Evolutionary conservation across 2,797 vertebrate genomes (phyloP), one percentile per base, ranked within the genome.

Genomic region (Molossus alvarezi): DNA sequence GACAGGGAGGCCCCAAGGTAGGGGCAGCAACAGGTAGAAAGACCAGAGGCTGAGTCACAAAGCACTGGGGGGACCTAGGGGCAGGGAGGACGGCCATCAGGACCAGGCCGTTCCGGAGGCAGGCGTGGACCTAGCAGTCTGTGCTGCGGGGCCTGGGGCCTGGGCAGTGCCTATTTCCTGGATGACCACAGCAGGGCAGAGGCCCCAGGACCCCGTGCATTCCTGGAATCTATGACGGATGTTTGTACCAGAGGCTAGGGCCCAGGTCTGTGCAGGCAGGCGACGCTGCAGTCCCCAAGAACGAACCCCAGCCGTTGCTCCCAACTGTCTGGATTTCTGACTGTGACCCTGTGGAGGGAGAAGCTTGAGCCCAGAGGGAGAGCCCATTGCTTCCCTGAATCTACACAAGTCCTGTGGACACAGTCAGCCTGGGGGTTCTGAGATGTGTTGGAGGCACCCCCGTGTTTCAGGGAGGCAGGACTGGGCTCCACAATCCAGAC

Each of bases 81-180:
- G 41, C 6, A 15, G 41, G 48, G 1, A 5, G 25, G 27, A 29
- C 2, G 3, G 29, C 18, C 4, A 20, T 23, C 27, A 8, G 71
- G 64, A 17, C 9, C 20, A 9, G 5, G 15, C 20, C 17, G 1
- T 3, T n/a, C 48, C 20, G 77, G 48, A 1, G 3, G 14, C 55
- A 3, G 27, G 41, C 0, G 0, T 12, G 27, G 14, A 9, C 12
- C 1, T 0, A 5, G 33, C 33, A 33, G 21, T 6, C n/a, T 14
- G 6, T 23, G 65, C 10, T 3, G 1, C 8, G 53, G 15, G n/a
- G 37, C 18, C 51, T 1, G 23, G 23, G 27, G 1, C 33, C 0
- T 1, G 15, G 33, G 20, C 11, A 14, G 57, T 0, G 25, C 3
- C 5, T 5, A 18, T 37, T 23, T 80, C n/a, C 9, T 14, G 80